Percentiles rank a stretch among this genome's conserved stretches.
These are phyloP conservation scores for Sorex maritimensis DNA, from an alignment of 2,797 vertebrate species.

Conservation along the genomic window DNA sequence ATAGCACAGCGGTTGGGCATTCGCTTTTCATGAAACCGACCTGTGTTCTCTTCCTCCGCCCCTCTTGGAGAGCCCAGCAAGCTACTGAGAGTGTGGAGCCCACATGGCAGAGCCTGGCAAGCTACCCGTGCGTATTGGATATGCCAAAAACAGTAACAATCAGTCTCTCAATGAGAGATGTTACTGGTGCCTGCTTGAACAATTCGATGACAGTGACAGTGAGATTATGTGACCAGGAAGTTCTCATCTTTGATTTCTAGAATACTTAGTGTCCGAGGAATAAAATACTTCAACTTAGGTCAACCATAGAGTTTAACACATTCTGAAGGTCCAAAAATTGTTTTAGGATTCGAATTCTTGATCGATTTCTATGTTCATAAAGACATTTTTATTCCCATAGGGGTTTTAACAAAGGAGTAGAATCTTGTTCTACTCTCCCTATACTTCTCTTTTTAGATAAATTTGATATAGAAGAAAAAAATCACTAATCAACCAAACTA, in stretches of 20 bases:
- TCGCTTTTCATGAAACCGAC: too few relatives aligned
- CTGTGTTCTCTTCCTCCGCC: too few relatives aligned
- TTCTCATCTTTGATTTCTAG: neutral
- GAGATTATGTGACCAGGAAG: neutral
- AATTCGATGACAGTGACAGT: neutral
- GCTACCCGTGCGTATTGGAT: too few relatives aligned
- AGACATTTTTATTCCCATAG: fast-evolving
- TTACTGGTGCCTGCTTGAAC: too few relatives aligned
- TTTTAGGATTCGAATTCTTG: neutral
- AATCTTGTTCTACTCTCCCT: neutral
- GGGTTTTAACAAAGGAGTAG: fast-evolving
- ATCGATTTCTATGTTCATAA: fast-evolving
- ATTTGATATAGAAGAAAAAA: neutral
- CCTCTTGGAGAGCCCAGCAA: too few relatives aligned
- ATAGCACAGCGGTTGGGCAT: too few relatives aligned
- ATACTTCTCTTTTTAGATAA: neutral
- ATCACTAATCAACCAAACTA: neutral
- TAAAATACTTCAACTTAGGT: neutral
- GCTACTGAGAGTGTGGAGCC: too few relatives aligned
- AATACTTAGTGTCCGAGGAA: neutral
- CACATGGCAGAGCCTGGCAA: too few relatives aligned
- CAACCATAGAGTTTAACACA: neutral
- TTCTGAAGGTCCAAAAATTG: neutral
- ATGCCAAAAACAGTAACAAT: too few relatives aligned
- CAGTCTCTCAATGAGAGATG: too few relatives aligned